Base-by-base conservation (phyloP, 2,888 invertebrate species). In the Thereva nobilitata region DNA sequence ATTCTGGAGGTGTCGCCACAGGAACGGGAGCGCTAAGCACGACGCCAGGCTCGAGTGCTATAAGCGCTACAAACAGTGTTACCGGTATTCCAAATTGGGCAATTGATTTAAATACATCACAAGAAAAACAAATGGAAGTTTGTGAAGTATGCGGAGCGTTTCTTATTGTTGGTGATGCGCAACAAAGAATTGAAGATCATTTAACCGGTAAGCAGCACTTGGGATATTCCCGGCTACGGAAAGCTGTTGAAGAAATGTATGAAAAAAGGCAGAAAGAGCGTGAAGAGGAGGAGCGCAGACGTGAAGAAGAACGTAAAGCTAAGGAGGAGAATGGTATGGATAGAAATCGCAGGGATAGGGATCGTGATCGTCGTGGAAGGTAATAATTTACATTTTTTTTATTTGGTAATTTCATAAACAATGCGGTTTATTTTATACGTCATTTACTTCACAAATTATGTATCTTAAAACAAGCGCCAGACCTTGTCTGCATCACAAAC, bases 71-170 rank as follows among this genome's bases (percentile, higher is more conserved):
- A 45, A 61, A 61, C 50, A 61, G 54, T 49, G 64, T 47, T 7
- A 56, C 47, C 41, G 61, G 53, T 64, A 71, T 67, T 73, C 71
- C 75, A 38, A 85, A 86, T 73, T 89, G 88, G 87, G 86, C 86
- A 61, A 85, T 89, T 82, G 94, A 94, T 79, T 81, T 93, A 73
- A 92, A 92, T 4, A 90, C 92, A 0, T 89, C 93, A 6, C 94
- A 95, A 77, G 95, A 95, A 79, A 97, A 98, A 80, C 95, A 95
- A 79, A 97, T 98, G 97, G 97, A 97, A 82, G 98, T 99, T 12
- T 99, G 98, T 80, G 93, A 95, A 73, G 94, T 97, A 1, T 99
- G 98, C 79, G 98, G 98, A 1, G 97, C 98, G 5, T 97, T 99
- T 81, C 86, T 99, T n/a, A 98, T 99, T 74, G 95, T 98, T 6